A percentile compares a stretch with the other conserved stretches of the same genome.
phyloP scores from a whole-genome alignment of 64 coral and sea anemone species.

The Acropora yongei region DNA sequence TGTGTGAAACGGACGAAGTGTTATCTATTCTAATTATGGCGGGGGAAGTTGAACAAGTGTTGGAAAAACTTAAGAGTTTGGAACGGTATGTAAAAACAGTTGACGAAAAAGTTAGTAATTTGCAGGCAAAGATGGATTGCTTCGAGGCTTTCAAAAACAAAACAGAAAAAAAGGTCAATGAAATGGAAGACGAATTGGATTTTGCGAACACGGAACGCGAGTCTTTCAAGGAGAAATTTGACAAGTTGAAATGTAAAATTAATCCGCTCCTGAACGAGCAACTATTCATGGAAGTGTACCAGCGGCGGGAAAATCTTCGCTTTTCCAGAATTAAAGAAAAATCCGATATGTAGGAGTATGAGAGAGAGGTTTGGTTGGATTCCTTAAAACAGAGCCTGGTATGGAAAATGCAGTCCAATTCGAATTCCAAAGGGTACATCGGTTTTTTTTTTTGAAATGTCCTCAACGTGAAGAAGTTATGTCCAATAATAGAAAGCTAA shows the following conservation, averaged over 20 bases:
- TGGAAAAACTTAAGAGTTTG: not conserved
- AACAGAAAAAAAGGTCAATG: not conserved
- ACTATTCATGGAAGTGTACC: not conserved
- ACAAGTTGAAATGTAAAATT: too few relatives aligned
- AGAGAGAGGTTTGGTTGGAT: too few relatives aligned
- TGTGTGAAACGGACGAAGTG: not conserved
- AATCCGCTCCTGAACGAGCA: too few relatives aligned
- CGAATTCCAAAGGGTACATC: not conserved
- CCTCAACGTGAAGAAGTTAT: not conserved
- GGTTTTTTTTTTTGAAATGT: not conserved
- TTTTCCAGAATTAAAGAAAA: too few relatives aligned
- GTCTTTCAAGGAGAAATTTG: too few relatives aligned
- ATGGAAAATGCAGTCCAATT: not conserved
- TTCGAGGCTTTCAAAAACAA: too few relatives aligned
- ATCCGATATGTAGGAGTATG: too few relatives aligned
- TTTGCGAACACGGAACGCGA: not conserved
- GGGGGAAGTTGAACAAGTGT: conserved; percentile 1
- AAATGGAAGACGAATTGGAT: not conserved
- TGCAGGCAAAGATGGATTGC: not conserved
- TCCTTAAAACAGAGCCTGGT: not conserved
- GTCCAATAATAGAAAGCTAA: not conserved
- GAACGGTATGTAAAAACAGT: not conserved
- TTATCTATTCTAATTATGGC: not conserved
- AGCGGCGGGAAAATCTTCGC: not conserved
- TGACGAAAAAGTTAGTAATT: not conserved